These are phyloP conservation scores for Ptilodon capucinus DNA, from an alignment of 2,888 invertebrate genomes.

Conservation along the genomic window DNA sequence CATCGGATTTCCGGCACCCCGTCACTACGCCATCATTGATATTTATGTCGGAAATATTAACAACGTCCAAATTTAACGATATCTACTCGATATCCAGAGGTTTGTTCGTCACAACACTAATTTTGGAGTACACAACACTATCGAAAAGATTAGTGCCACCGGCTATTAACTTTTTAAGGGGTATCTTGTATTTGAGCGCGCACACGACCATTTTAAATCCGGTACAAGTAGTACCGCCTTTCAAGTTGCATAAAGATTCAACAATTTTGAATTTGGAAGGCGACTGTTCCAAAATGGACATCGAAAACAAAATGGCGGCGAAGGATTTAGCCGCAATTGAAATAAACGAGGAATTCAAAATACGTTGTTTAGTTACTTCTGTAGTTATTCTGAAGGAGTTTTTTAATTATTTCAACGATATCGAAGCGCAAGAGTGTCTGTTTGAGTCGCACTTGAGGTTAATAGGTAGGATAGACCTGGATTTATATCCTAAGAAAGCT, in stretches of 20 bases:
- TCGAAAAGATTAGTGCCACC: slow-evolving; percentile 93
- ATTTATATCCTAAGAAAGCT: slow-evolving; percentile 84
- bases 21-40: slow-evolving; percentile 93
- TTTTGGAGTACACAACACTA: slow-evolving; percentile 89
- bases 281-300: slow-evolving; percentile 66
- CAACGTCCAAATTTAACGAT: slow-evolving; percentile 83
- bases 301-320: slow-evolving; percentile 71
- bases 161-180: slow-evolving; percentile 89
- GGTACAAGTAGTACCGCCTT: slow-evolving; percentile 86
- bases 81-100: slow-evolving; percentile 89
- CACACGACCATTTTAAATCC: slow-evolving; percentile 83
- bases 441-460: slow-evolving; percentile 82
- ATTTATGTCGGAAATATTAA: slow-evolving; percentile 92
- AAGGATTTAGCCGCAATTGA: slow-evolving; percentile 80
- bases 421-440: slow-evolving; percentile 67
- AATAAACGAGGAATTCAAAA: slow-evolving; percentile 85
- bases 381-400: slow-evolving; percentile 84
- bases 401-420: slow-evolving; percentile 72
- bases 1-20: slow-evolving; percentile 95
- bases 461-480: slow-evolving; percentile 80
- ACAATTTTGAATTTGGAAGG: slow-evolving; percentile 83
- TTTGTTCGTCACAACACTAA: slow-evolving; percentile 87
- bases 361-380: slow-evolving; percentile 81
- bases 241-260: slow-evolving; percentile 79
- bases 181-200: slow-evolving; percentile 87